These are phyloP conservation scores for Proisotoma minuta DNA, from an alignment of 2,888 invertebrate genomes.

Conservation along the genomic window DNA sequence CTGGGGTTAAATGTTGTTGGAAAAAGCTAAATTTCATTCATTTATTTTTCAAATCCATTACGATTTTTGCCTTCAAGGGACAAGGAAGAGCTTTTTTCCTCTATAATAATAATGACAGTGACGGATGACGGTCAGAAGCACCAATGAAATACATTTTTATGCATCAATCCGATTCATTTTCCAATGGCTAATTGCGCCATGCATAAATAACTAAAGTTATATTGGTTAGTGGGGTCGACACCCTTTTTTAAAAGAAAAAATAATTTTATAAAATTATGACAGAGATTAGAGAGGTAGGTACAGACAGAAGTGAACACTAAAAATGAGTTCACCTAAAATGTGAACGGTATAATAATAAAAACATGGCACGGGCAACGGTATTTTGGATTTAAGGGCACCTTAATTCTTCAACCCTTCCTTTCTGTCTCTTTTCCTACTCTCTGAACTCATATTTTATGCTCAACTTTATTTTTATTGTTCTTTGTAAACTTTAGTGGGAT, in stretches of 20 bases:
- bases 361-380: not conserved
- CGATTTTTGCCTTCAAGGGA: slow-evolving; percentile 6
- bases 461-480: too few relatives aligned
- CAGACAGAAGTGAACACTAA: too few relatives aligned
- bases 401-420: not conserved
- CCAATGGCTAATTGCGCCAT: too few relatives aligned
- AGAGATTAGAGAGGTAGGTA: too few relatives aligned
- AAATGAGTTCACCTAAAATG: slow-evolving; percentile 20
- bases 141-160: too few relatives aligned
- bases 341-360: slow-evolving; percentile 10
- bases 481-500: too few relatives aligned
- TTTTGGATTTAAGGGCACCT: not conserved
- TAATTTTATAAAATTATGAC: too few relatives aligned
- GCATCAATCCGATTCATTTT: too few relatives aligned
- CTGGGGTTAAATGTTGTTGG: slow-evolving; percentile 43
- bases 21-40: slow-evolving; percentile 13
- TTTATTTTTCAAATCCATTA: slow-evolving; percentile 12
- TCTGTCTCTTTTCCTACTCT: too few relatives aligned
- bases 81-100: not conserved
- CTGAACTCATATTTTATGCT: too few relatives aligned
- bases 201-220: too few relatives aligned
- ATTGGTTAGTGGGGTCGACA: slow-evolving; percentile 4
- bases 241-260: slow-evolving; percentile 11
- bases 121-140: too few relatives aligned
- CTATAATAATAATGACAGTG: not conserved